phyloP scores from a whole-genome alignment of 2,113 vertebrate genomes.

The Oxygymnocypris stewartii region DNA sequence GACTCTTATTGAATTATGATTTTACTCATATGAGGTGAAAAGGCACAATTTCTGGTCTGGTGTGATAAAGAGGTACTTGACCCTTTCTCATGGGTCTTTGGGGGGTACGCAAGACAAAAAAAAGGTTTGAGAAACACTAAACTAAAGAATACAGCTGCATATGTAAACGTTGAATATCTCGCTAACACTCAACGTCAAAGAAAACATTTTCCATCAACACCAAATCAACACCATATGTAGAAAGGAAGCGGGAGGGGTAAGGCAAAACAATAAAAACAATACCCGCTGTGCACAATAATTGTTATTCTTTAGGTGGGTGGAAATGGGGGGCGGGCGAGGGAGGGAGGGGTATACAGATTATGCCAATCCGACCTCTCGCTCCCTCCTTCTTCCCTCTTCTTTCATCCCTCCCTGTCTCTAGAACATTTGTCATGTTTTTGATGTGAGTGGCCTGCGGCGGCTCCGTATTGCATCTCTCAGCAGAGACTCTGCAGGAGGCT shows the following conservation, averaged over 20 bases:
- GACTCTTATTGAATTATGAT: too few relatives aligned
- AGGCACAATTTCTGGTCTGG: background rate
- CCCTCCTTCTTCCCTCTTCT: slow-evolving; percentile 3
- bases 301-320: slow-evolving; percentile 43
- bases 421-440: slow-evolving; percentile 38
- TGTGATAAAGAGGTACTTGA: background rate
- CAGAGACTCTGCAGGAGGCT: slow-evolving; percentile 47
- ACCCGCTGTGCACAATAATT: slow-evolving; percentile 50
- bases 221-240: slow-evolving; percentile 8
- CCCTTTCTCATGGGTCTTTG: background rate
- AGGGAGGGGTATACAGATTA: slow-evolving; percentile 39
- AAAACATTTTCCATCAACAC: background rate
- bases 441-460: slow-evolving; percentile 49
- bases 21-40: background rate
- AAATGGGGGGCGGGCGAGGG: slow-evolving; percentile 13
- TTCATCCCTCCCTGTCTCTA: slow-evolving; percentile 25
- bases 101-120: background rate
- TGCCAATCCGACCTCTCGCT: slow-evolving; percentile 28
- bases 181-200: background rate
- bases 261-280: slow-evolving; percentile 43
- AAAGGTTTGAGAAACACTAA: background rate
- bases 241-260: background rate
- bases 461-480: slow-evolving; percentile 51
- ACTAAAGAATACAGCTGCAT: background rate
- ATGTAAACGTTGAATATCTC: background rate